phyloP scores from a whole-genome alignment of 2,113 vertebrate genomes.

The Chlorocebus sabaeus region DNA sequence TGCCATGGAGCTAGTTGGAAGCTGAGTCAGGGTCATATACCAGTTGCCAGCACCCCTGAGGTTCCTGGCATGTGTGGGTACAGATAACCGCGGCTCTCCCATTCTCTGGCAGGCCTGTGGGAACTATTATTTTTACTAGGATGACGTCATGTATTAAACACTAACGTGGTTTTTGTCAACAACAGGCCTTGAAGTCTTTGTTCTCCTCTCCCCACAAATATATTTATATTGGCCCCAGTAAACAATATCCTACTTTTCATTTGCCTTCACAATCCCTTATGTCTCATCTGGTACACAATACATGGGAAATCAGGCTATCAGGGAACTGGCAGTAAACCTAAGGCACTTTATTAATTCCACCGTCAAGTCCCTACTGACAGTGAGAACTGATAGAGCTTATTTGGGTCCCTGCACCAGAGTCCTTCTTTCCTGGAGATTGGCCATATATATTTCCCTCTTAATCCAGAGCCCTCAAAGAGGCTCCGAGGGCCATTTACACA shows the following conservation, averaged over 20 bases:
- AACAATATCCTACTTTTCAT: constrained; percentile 60
- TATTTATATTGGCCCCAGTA: constrained; percentile 72
- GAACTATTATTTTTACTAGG: constrained; percentile 55
- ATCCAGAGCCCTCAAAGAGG: neutral
- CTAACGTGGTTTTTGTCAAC: constrained; percentile 78
- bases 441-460: neutral
- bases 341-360: constrained; percentile 18
- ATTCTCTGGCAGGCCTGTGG: constrained; percentile 38
- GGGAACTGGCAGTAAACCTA: neutral
- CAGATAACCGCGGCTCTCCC: neutral
- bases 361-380: neutral
- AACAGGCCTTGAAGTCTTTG: constrained; percentile 66
- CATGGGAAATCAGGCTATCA: neutral
- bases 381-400: neutral
- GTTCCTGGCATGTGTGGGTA: neutral
- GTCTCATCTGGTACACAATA: neutral
- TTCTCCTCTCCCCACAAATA: neutral
- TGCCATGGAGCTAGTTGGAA: neutral
- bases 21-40: neutral
- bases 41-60: neutral
- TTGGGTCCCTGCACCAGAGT: neutral
- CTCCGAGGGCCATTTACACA: neutral
- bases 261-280: neutral
- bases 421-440: neutral
- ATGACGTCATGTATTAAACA: constrained; percentile 76